Conservation (phyloP, 1,140 invertebrate genomes). For the Drosophila gunungcola region DNA sequence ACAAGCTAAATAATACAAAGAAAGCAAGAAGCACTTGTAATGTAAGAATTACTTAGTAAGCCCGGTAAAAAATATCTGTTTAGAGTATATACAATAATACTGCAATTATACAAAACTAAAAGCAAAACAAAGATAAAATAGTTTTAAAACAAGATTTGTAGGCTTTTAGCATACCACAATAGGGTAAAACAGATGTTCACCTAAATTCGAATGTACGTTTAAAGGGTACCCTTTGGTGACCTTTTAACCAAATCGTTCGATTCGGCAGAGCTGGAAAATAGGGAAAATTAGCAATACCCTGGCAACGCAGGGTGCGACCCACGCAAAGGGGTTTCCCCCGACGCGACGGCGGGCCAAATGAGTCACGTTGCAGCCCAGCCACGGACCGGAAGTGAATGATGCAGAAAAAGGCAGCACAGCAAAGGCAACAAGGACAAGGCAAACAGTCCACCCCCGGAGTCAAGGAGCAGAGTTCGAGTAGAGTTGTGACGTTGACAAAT, state of each 20-base stretch:
- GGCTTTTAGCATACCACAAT: too few relatives aligned
- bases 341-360: slow-evolving; percentile 37
- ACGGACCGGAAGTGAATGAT: slow-evolving; percentile 76
- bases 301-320: neutral
- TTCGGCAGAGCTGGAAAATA: neutral
- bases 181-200: too few relatives aligned
- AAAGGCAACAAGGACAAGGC: slow-evolving; percentile 34
- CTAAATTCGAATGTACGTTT: too few relatives aligned
- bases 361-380: slow-evolving; percentile 69
- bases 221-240: too few relatives aligned
- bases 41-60: too few relatives aligned
- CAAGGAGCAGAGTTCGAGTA: slow-evolving; percentile 37
- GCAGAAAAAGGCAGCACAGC: slow-evolving; percentile 58
- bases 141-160: neutral
- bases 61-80: too few relatives aligned
- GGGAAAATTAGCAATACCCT: neutral
- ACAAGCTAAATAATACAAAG: too few relatives aligned
- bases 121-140: neutral
- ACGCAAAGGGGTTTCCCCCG: slow-evolving; percentile 45
- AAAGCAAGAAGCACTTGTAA: too few relatives aligned
- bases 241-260: too few relatives aligned
- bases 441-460: slow-evolving; percentile 36
- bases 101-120: neutral
- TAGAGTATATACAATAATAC: too few relatives aligned
- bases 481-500: slow-evolving; percentile 76